These are phyloP conservation scores for Watsonalla binaria DNA, from an alignment of 2,888 invertebrate species.

Conservation along the genomic window DNA sequence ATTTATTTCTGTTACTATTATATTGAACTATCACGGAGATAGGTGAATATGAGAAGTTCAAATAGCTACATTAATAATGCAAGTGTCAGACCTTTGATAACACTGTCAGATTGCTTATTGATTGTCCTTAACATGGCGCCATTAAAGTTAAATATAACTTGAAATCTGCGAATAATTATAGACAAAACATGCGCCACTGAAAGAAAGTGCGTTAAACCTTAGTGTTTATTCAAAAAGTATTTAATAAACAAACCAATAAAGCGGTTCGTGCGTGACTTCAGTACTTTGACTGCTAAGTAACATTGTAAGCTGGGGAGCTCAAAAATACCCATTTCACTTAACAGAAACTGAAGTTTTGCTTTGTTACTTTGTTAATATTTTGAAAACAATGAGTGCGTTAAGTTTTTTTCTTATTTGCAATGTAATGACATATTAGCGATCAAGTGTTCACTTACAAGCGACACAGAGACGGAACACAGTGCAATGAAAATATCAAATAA, in stretches of 20 bases:
- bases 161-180: not conserved
- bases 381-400: conserved; percentile 24
- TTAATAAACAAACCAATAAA: conserved; percentile 33
- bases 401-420: conserved; percentile 7
- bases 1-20: too few relatives aligned
- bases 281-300: not conserved
- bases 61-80: too few relatives aligned
- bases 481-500: too few relatives aligned
- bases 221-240: conserved; percentile 10
- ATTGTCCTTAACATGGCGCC: not conserved
- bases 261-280: conserved; percentile 33
- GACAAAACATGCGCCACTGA: not conserved
- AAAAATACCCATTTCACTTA: conserved; percentile 7
- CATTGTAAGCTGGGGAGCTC: not conserved
- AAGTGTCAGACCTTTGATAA: too few relatives aligned
- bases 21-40: too few relatives aligned
- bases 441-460: not conserved
- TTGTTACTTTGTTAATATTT: conserved; percentile 11
- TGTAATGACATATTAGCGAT: not conserved
- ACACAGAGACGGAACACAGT: too few relatives aligned
- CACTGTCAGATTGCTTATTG: too few relatives aligned
- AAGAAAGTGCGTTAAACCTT: not conserved
- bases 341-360: conserved; percentile 19
- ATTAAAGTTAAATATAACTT: not conserved
- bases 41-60: too few relatives aligned